phyloP scores from a whole-genome alignment of 2,888 invertebrate genomes.

The Podabrus alpinus region DNA sequence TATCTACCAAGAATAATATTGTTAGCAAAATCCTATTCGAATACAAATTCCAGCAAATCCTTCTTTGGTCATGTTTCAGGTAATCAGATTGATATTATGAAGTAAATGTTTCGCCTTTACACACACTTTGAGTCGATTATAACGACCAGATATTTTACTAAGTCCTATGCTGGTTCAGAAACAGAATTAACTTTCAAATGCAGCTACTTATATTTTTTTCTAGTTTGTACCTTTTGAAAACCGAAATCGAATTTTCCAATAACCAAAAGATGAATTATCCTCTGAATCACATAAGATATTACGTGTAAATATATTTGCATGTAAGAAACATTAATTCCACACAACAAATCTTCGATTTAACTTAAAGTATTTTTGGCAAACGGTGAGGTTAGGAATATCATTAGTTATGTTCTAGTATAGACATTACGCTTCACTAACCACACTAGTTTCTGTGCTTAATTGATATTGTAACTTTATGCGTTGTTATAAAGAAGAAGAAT shows the following conservation, averaged over 20 bases:
- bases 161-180: no score
- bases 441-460: conserved; percentile 12
- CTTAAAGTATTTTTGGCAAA: conserved; percentile 15
- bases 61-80: no score
- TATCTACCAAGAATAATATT: no score
- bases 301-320: background rate
- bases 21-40: no score
- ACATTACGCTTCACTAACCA: conserved; percentile 17
- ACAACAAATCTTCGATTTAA: background rate
- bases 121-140: no score
- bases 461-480: conserved; percentile 14
- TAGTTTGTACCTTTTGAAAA: background rate
- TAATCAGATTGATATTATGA: no score
- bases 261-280: background rate
- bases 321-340: background rate
- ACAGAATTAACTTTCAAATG: no score
- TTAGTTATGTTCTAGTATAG: conserved; percentile 25
- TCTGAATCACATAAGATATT: background rate
- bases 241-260: background rate
- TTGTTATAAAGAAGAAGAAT: background rate
- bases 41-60: no score
- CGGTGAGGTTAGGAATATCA: conserved; percentile 19
- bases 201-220: background rate
- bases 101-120: no score
- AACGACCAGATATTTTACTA: no score